phyloP scores from a whole-genome alignment of 2,797 vertebrate genomes.

The Chelmon rostratus region DNA sequence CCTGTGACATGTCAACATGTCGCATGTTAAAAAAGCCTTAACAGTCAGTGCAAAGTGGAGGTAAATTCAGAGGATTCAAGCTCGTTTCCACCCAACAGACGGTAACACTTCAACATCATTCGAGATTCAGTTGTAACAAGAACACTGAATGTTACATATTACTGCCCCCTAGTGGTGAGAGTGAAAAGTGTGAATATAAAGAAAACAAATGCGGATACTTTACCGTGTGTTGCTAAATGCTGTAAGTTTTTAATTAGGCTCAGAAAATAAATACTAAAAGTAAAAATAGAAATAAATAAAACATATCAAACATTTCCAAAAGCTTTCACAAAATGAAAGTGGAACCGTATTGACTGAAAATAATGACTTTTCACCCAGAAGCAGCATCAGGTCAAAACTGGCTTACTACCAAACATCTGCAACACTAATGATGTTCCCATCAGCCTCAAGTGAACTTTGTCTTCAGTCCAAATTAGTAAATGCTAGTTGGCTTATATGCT shows the following conservation, averaged over 20 bases:
- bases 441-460: no score
- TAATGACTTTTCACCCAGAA: no score
- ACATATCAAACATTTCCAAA: no score
- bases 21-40: not conserved
- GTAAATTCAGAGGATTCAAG: not conserved
- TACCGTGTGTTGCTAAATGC: not conserved
- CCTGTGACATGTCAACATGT: not conserved
- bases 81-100: not conserved
- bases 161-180: constrained; percentile 15
- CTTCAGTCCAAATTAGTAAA: no score
- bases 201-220: not conserved
- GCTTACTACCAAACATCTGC: no score
- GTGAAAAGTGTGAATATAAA: not conserved
- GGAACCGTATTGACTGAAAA: no score
- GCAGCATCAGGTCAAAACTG: no score
- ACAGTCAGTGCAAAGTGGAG: not conserved
- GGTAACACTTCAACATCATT: not conserved
- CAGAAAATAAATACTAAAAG: not conserved
- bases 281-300: no score
- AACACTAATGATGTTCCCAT: no score
- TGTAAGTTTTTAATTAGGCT: no score
- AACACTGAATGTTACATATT: not conserved
- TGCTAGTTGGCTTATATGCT: no score
- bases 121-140: not conserved
- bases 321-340: no score